Percentiles rank a stretch among this genome's conserved stretches.
Conservation (phyloP, 2,113 vertebrate genomes). For the Ictalurus furcatus region DNA sequence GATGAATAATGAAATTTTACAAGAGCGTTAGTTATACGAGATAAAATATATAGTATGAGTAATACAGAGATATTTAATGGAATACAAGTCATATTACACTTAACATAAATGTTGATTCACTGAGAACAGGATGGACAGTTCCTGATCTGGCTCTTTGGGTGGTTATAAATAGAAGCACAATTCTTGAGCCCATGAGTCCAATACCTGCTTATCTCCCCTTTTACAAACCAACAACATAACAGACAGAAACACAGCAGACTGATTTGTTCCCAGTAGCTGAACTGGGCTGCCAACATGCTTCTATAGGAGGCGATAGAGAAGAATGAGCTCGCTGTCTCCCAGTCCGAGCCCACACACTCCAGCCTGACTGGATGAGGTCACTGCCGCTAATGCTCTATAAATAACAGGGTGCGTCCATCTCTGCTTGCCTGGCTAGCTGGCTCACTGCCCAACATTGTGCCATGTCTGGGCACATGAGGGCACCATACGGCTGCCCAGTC, state of each 20-base stretch:
- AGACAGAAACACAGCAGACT: neutral
- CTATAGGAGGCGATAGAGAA: conserved; percentile 28
- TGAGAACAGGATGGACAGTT: neutral
- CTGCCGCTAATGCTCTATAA: conserved; percentile 50
- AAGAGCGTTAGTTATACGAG: neutral
- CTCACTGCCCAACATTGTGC: conserved; percentile 53
- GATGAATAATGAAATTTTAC: too few relatives aligned
- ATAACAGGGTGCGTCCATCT: conserved; percentile 55
- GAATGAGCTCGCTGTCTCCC: conserved; percentile 50
- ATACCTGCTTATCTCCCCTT: neutral
- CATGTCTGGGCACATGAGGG: conserved; percentile 41
- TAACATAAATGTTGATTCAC: neutral
- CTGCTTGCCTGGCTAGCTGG: conserved; percentile 49
- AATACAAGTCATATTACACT: neutral
- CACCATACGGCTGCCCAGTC: conserved; percentile 34
- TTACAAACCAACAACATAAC: neutral
- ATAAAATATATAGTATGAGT: neutral
- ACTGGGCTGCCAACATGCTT: conserved; percentile 3
- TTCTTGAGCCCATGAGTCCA: neutral
- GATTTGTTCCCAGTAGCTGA: conserved; percentile 17
- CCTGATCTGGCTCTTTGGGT: neutral
- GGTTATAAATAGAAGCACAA: neutral
- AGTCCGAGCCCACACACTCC: conserved; percentile 18
- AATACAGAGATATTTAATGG: neutral
- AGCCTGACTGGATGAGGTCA: conserved; percentile 54